phyloP scores from a whole-genome alignment of 2,888 invertebrate species.

The Tridacna crocea region DNA sequence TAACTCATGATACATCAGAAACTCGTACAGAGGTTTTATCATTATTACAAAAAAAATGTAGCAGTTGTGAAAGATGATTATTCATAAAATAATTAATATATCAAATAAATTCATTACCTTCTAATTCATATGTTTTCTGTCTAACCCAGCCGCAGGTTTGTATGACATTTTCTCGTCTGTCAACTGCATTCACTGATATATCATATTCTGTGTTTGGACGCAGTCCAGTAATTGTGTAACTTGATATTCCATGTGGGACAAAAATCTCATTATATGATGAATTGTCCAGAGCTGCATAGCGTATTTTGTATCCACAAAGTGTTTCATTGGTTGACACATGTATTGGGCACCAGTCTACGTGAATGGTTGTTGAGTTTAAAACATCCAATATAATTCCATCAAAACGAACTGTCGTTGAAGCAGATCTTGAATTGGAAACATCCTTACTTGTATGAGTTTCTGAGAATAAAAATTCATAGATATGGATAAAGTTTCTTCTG shows the following conservation, averaged over 20 bases:
- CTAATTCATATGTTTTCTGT: slow-evolving; percentile 41
- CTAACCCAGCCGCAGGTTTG: slow-evolving; percentile 43
- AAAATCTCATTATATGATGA: slow-evolving; percentile 51
- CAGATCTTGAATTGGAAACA: slow-evolving; percentile 1
- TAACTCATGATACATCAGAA: too few species aligned
- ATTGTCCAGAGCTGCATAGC: slow-evolving; percentile 47
- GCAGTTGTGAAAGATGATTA: too few species aligned
- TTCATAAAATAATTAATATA: too few species aligned
- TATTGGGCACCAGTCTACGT: slow-evolving; percentile 51
- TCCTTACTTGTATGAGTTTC: background rate
- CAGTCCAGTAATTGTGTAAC: slow-evolving; percentile 47
- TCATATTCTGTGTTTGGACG: slow-evolving; percentile 52
- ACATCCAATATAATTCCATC: slow-evolving; percentile 50
- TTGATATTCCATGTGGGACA: slow-evolving; percentile 51
- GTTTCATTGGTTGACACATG: slow-evolving; percentile 24
- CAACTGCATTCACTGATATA: slow-evolving; percentile 46
- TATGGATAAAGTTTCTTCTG: too few species aligned
- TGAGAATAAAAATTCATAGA: background rate
- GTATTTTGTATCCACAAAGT: slow-evolving; percentile 48
- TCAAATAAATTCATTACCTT: slow-evolving; percentile 24
- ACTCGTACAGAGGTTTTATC: too few species aligned
- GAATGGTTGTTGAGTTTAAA: slow-evolving; percentile 45
- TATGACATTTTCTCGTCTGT: slow-evolving; percentile 38
- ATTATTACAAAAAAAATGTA: too few species aligned
- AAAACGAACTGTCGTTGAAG: slow-evolving; percentile 39